phyloP scores from a whole-genome alignment of 1,140 invertebrate species.

The Portunus trituberculatus region DNA sequence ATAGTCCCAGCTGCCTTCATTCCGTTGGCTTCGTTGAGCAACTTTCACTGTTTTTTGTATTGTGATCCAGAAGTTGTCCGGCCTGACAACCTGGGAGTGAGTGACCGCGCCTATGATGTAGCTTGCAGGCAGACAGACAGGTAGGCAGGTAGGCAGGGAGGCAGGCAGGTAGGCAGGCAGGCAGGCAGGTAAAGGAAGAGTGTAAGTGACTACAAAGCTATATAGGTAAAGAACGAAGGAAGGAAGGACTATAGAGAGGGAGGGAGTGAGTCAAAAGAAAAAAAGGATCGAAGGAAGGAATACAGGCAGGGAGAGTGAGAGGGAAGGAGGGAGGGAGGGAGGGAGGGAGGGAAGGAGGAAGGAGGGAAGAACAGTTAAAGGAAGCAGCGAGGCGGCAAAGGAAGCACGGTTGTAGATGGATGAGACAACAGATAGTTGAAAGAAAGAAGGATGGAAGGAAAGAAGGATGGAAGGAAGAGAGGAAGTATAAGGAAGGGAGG shows the following conservation, averaged over 20 bases:
- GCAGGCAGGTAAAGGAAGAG: not conserved
- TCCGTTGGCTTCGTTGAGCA: not conserved
- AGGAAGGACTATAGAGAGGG: not conserved
- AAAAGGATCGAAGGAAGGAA: not conserved
- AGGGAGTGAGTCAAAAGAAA: not conserved
- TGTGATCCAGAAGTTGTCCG: not conserved
- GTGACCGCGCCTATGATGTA: not conserved
- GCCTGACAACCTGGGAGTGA: not conserved
- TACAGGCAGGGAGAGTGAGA: not conserved
- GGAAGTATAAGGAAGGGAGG: too few species aligned
- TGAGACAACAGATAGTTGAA: too few species aligned
- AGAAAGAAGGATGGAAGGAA: too few species aligned
- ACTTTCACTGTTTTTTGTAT: not conserved
- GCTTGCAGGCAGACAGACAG: not conserved
- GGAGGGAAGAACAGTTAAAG: too few species aligned
- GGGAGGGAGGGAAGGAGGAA: too few species aligned
- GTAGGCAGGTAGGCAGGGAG: too few species aligned
- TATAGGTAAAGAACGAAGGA: not conserved
- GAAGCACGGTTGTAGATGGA: too few species aligned
- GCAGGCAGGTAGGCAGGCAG: not conserved
- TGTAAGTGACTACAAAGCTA: not conserved
- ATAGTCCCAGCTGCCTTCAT: not conserved
- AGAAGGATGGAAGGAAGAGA: too few species aligned
- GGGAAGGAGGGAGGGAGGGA: not conserved
- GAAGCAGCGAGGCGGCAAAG: too few species aligned